Evolutionary conservation across 2,113 vertebrate genomes (phyloP), one percentile per base, ranked within the genome.

Genomic region (Poecilia latipinna): DNA sequence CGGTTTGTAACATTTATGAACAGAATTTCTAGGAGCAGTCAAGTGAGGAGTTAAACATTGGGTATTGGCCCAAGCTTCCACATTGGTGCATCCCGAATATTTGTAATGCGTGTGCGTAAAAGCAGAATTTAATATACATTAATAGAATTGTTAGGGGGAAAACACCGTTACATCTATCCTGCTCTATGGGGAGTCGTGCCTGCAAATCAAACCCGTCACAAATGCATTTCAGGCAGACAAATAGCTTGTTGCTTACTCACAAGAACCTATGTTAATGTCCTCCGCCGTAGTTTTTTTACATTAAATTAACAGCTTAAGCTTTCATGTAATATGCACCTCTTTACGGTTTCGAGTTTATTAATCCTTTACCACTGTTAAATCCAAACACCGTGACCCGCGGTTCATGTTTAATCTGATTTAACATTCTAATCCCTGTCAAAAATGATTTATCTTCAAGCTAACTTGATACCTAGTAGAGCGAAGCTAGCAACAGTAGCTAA

Each of bases 401-500:
- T n/a, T 42, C 61, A 4, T 12, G 60, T 6, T 44, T 15, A 6
- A 57, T 33, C 24, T 5, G 4, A 8, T 10, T 57, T 44, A 61
- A 4, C 3, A 15, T 10, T 31, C 8, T 5, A 17, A 32, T 80
- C 68, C 28, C n/a, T 35, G 31, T 28, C 12, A 8, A 22, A 31
- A 24, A 60, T 7, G n/a, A 39, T 31, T 32, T 19, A 24, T 65
- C 13, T 64, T 7, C 35, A 60, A 7, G 3, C 32, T 4, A 68
- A 60, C 31, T 24, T 66, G 57, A 54, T 12, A 24, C 77, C 44
- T 64, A 33, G 77, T 60, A 31, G 54, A 62, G 77, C 72, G 74
- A 70, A 64, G 90, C 85, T 87, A 88, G 82, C 90, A 74, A 15
- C 72, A 72, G 82, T 83, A 86, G 90, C 90, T 87, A 65, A 76